These are phyloP conservation scores for Phyllopteryx taeniolatus DNA, from an alignment of 2,113 vertebrate species.

Conservation along the genomic window DNA sequence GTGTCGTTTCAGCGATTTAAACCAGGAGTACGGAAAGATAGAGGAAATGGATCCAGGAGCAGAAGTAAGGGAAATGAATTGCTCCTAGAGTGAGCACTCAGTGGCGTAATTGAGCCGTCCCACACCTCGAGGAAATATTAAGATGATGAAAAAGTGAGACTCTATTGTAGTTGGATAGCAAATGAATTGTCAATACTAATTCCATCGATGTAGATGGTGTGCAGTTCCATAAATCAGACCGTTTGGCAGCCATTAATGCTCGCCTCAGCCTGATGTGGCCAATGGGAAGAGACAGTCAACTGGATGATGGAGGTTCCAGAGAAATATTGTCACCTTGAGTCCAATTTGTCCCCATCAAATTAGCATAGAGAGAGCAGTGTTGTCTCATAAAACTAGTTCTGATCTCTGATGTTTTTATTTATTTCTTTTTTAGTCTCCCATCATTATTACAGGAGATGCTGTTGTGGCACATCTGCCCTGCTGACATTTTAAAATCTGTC, in stretches of 20 bases:
- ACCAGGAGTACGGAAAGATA: constrained; percentile 1
- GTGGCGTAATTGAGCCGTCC: constrained; percentile 49
- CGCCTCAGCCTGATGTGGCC: constrained; percentile 63
- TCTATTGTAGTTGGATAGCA: constrained; percentile 62
- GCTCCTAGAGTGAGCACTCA: constrained; percentile 33
- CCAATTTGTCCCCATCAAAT: constrained; percentile 61
- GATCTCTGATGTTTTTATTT: constrained; percentile 12
- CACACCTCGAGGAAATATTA: constrained; percentile 51
- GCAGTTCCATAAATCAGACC: constrained; percentile 65
- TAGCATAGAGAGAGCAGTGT: constrained; percentile 42
- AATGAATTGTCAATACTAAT: constrained; percentile 72
- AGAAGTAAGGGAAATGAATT: constrained; percentile 46
- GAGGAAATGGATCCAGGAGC: constrained; percentile 19
- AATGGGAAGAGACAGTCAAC: constrained; percentile 61
- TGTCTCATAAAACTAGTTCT: constrained; percentile 37
- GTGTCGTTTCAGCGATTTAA: background rate
- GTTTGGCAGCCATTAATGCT: constrained; percentile 54
- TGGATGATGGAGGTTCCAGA: constrained; percentile 62
- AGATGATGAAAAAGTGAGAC: constrained; percentile 59
- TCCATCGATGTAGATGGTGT: constrained; percentile 66
- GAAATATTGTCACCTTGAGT: constrained; percentile 61
- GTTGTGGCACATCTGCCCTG: constrained; percentile 18
- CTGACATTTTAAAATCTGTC: constrained; percentile 13
- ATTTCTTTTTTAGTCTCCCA: constrained; percentile 20
- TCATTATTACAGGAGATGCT: constrained; percentile 25